These are phyloP conservation scores for Mesocentrotus franciscanus DNA, from an alignment of 53 echinoderm and acorn worm genomes.

Conservation along the genomic window DNA sequence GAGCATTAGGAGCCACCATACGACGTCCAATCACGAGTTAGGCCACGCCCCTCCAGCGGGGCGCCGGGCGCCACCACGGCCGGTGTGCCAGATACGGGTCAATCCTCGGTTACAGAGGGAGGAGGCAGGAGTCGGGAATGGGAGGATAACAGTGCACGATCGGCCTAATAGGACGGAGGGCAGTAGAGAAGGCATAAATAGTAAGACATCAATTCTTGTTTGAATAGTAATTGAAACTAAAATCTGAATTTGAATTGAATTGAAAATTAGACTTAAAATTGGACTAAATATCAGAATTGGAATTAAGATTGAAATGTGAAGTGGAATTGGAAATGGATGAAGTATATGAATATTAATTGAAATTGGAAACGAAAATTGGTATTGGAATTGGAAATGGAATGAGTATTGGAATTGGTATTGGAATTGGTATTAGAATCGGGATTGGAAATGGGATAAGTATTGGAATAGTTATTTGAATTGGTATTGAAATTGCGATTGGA, in stretches of 20 bases:
- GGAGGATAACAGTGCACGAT: conserved; percentile 28
- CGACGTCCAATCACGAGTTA: conserved; percentile 71
- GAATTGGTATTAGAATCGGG: too few relatives aligned
- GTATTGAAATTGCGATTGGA: too few relatives aligned
- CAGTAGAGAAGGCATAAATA: conserved; percentile 68
- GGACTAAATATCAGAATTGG: too few relatives aligned
- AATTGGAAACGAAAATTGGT: too few relatives aligned
- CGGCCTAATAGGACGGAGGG: conserved; percentile 60
- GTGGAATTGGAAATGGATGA: too few relatives aligned
- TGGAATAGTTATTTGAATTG: too few relatives aligned
- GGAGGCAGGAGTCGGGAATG: conserved; percentile 23
- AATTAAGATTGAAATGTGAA: too few relatives aligned
- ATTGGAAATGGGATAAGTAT: too few relatives aligned
- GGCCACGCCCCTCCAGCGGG: conserved; percentile 47
- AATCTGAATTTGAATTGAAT: not conserved
- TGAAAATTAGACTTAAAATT: too few relatives aligned
- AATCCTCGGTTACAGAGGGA: conserved; percentile 64
- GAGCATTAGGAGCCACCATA: conserved; percentile 61
- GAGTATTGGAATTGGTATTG: too few relatives aligned
- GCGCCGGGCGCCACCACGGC: conserved; percentile 64
- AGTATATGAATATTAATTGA: not conserved
- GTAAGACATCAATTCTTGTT: not conserved
- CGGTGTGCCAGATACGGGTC: conserved; percentile 73
- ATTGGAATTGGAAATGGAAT: too few relatives aligned
- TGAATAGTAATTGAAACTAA: not conserved